A percentile compares a stretch with the other conserved stretches of the same genome.
phyloP scores from a whole-genome alignment of 2,888 invertebrate genomes.

The Alitta virens region DNA sequence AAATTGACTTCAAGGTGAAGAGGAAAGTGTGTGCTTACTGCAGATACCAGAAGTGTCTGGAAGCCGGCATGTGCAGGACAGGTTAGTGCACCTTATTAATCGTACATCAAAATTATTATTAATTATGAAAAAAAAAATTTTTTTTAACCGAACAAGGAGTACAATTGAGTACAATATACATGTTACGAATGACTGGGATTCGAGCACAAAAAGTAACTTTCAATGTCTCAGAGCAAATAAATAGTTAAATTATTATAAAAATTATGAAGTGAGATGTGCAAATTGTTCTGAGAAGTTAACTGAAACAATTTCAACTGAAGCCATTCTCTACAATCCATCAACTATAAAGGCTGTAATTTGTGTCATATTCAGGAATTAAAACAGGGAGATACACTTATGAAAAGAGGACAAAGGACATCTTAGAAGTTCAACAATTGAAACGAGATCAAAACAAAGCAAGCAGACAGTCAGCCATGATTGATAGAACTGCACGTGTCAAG shows the following conservation, averaged over 20 bases:
- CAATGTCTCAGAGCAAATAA: no score
- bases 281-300: no score
- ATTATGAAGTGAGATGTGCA: no score
- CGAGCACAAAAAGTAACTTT: no score
- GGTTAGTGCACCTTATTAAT: constrained; percentile 14
- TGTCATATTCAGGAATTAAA: constrained; percentile 39
- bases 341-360: no score
- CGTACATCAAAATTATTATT: neutral
- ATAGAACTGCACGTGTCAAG: no score
- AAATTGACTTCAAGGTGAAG: neutral
- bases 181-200: no score
- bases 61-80: constrained; percentile 21
- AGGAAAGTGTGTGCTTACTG: constrained; percentile 18
- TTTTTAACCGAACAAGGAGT: neutral
- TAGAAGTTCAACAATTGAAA: constrained; percentile 38
- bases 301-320: no score
- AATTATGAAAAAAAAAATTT: neutral
- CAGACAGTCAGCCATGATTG: no score
- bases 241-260: no score
- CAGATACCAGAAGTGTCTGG: constrained; percentile 20
- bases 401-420: constrained; percentile 42
- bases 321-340: no score
- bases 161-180: no score
- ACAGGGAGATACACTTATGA: constrained; percentile 45
- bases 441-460: neutral